phyloP scores from a whole-genome alignment of 1,140 invertebrate genomes.

The Lepidurus packardi region DNA sequence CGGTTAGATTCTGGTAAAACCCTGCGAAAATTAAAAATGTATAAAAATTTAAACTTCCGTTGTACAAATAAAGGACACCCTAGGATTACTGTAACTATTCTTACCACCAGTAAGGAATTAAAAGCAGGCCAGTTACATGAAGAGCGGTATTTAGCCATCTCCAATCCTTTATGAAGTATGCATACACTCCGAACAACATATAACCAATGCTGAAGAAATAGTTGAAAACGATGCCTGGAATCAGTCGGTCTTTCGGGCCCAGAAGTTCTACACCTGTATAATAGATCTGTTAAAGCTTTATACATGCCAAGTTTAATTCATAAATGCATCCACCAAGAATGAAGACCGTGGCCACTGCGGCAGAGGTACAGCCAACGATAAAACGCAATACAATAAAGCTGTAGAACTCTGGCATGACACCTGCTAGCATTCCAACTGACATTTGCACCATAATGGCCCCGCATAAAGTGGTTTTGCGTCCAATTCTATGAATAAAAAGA shows the following conservation, averaged over 20 bases:
- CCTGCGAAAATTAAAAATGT: background rate
- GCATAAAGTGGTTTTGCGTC: slow-evolving; percentile 36
- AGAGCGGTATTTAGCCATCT: slow-evolving; percentile 39
- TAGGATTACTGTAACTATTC: background rate
- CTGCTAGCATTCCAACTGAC: slow-evolving; percentile 36
- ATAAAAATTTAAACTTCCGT: background rate
- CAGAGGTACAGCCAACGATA: slow-evolving; percentile 38
- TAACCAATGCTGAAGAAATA: slow-evolving; percentile 44
- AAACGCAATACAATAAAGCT: slow-evolving; percentile 38
- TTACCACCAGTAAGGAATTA: slow-evolving; percentile 42
- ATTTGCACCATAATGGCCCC: slow-evolving; percentile 32
- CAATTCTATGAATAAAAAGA: slow-evolving; percentile 33
- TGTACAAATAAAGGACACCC: background rate
- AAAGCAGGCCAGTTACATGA: slow-evolving; percentile 33
- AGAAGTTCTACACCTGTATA: slow-evolving; percentile 42
- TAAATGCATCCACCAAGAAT: slow-evolving; percentile 38
- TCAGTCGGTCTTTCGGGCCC: slow-evolving; percentile 40
- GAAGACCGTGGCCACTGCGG: slow-evolving; percentile 40
- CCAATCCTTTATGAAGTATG: slow-evolving; percentile 44
- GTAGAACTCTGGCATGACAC: slow-evolving; percentile 38
- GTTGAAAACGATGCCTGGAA: slow-evolving; percentile 42
- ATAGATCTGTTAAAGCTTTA: background rate
- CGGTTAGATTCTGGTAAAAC: slow-evolving; percentile 46
- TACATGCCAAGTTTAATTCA: background rate
- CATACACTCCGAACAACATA: slow-evolving; percentile 40